These are phyloP conservation scores for Axis porcinus DNA, from an alignment of 2,113 vertebrate genomes.

Conservation along the genomic window DNA sequence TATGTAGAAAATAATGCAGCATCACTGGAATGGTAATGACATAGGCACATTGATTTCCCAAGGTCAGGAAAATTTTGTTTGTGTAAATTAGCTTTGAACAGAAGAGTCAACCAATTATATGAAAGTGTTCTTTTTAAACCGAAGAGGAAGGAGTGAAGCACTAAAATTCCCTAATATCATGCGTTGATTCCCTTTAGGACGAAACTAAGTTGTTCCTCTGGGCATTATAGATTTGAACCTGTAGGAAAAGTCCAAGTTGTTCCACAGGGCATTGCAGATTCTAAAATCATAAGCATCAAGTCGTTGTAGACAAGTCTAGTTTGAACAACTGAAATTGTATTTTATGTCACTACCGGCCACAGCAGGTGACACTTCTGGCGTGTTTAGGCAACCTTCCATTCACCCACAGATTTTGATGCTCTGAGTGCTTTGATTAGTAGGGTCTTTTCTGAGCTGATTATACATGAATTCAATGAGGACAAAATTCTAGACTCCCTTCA, in stretches of 20 bases:
- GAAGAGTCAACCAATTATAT: neutral
- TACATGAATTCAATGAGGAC: neutral
- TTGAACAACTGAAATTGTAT: neutral
- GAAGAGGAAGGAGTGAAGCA: neutral
- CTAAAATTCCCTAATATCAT: neutral
- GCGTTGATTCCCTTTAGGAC: neutral
- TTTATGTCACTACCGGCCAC: neutral
- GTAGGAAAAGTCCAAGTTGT: neutral
- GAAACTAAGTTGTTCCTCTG: neutral
- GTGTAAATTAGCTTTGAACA: neutral
- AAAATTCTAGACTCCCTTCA: neutral
- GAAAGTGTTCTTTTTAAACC: neutral
- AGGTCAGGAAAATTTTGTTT: neutral
- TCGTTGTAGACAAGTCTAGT: neutral
- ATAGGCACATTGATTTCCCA: neutral
- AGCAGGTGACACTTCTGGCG: neutral
- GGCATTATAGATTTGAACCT: neutral
- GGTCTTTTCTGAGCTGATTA: neutral
- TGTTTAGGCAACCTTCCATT: neutral
- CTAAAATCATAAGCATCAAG: neutral
- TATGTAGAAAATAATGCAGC: neutral
- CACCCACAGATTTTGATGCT: neutral
- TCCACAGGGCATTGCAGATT: neutral
- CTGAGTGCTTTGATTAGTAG: neutral
- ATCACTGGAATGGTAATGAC: neutral